A percentile compares a stretch with the other conserved stretches of the same genome.
Conservation (phyloP, 2,888 invertebrate species). For the Dascillus cervinus region DNA sequence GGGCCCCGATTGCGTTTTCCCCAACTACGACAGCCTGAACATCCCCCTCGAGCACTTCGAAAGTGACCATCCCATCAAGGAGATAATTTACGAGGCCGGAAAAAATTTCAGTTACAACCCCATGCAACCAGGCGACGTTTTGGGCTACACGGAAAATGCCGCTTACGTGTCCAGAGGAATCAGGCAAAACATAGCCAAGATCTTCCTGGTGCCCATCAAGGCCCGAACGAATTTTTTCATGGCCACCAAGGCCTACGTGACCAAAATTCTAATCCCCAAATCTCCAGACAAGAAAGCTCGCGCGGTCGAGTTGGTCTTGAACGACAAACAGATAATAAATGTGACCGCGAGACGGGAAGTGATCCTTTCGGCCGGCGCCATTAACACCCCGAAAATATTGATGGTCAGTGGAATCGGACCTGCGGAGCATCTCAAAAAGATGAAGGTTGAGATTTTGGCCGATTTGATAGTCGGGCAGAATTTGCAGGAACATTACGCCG, state of each 20-base stretch:
- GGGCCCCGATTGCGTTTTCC: slow-evolving; percentile 65
- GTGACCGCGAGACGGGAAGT: slow-evolving; percentile 47
- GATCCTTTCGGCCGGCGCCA: slow-evolving; percentile 54
- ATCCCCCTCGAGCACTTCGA: slow-evolving; percentile 14
- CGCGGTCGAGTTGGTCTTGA: slow-evolving; percentile 40
- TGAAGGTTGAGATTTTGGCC: slow-evolving; percentile 25
- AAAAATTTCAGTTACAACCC: slow-evolving; percentile 77
- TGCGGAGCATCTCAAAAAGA: slow-evolving; percentile 32
- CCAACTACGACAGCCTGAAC: slow-evolving; percentile 30
- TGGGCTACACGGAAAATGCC: slow-evolving; percentile 21
- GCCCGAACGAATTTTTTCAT: slow-evolving; percentile 51
- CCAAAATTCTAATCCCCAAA: slow-evolving; percentile 4
- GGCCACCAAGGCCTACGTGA: slow-evolving; percentile 47
- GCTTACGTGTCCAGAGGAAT: slow-evolving; percentile 34
- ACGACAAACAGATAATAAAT: slow-evolving; percentile 18
- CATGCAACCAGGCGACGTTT: slow-evolving; percentile 30
- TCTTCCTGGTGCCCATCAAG: slow-evolving; percentile 41
- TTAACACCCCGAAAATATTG: slow-evolving; percentile 55
- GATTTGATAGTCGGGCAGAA: slow-evolving; percentile 34
- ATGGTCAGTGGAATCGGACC: slow-evolving; percentile 53
- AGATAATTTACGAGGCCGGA: slow-evolving; percentile 53
- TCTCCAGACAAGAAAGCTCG: slow-evolving; percentile 26
- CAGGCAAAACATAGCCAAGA: slow-evolving; percentile 36
- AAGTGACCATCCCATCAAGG: slow-evolving; percentile 11
- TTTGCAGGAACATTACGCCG: slow-evolving; percentile 37